These are phyloP conservation scores for Syrmaticus mikado DNA, from an alignment of 2,113 vertebrate species.

Conservation along the genomic window DNA sequence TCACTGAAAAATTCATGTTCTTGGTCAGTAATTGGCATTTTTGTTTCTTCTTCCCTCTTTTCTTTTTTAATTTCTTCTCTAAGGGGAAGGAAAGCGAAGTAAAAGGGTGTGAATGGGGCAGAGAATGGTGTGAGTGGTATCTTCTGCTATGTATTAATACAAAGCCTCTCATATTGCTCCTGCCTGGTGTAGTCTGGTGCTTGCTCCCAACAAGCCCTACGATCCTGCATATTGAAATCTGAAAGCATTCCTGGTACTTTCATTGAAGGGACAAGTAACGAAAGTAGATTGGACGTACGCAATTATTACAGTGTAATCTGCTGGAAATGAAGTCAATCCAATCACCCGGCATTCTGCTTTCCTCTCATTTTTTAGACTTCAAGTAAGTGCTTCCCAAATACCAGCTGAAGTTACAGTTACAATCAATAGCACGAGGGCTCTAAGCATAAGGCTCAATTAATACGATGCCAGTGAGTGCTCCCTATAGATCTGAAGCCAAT, in stretches of 20 bases:
- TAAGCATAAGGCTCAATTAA: slow-evolving; percentile 62
- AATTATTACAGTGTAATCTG: slow-evolving; percentile 69
- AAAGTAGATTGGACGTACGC: slow-evolving; percentile 47
- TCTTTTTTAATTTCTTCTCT: background rate
- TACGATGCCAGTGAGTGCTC: slow-evolving; percentile 23
- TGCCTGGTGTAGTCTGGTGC: background rate
- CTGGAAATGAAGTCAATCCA: slow-evolving; percentile 71
- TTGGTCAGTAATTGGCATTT: slow-evolving; percentile 59
- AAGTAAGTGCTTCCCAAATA: slow-evolving; percentile 70
- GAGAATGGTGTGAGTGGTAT: slow-evolving; percentile 30
- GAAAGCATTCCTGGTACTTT: slow-evolving; percentile 9
- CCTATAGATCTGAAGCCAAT: slow-evolving; percentile 52
- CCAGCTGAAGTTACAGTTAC: slow-evolving; percentile 63
- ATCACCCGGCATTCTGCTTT: slow-evolving; percentile 50
- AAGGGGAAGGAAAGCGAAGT: slow-evolving; percentile 24
- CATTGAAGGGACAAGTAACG: slow-evolving; percentile 44
- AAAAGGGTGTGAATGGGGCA: slow-evolving; percentile 40
- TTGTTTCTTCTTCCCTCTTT: background rate
- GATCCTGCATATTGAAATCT: slow-evolving; percentile 47
- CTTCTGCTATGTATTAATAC: background rate
- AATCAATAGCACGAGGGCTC: slow-evolving; percentile 58
- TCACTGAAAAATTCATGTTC: slow-evolving; percentile 63
- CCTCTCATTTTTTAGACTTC: slow-evolving; percentile 64
- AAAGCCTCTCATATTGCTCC: slow-evolving; percentile 21
- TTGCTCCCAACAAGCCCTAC: background rate